Evolutionary conservation across 1,140 invertebrate genomes (phyloP), one percentile per base, ranked within the genome.

Genomic region (Chrysomallon squamiferum): DNA sequence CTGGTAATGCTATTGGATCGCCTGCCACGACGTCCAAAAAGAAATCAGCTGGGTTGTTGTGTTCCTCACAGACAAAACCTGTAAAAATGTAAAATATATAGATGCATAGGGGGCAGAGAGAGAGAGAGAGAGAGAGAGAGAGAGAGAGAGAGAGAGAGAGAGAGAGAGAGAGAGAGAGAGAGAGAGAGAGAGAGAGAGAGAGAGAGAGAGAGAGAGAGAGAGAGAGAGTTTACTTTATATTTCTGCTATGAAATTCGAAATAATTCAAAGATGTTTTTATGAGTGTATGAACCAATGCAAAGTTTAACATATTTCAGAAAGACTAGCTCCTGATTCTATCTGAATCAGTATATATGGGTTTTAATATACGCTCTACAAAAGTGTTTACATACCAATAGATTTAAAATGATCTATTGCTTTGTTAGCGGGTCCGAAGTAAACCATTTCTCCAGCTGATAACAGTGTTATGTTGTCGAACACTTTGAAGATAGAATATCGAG

Each of bases 11-110:
- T 68, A 35, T 71, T 74, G 11, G 73, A 70, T 81, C 78, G 60
- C 79, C 80, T 65, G 79, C 80, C 61, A 84, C 78, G 32, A 85
- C 73, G 71, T 85, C 84, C 20, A 85, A 71, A 70, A 84, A 84
- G 62, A 85, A 85, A 69, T 85, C 84, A 2, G 84, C 73, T 27
- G 84, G 84, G 49, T 86, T 86, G 62, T 86, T 83, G 64, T 84
- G 81, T 59, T 77, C 77, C 62, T 86, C 82, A 71, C 78, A 81
- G 18, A 64, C 30, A 65, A 79, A 85, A 50, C 83, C 84, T 84
- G 59, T 13, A 74, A 63, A 22, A 66, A 20, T 49, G 7, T 29
- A 35, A 45, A 33, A n/a, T 45, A 84, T 57, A 15, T 72, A 62
- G 25, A 65, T 13, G 47, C n/a, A n/a, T n/a, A n/a, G n/a, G n/a